phyloP scores from a whole-genome alignment of 2,113 vertebrate genomes.

The Pelusios castaneus region DNA sequence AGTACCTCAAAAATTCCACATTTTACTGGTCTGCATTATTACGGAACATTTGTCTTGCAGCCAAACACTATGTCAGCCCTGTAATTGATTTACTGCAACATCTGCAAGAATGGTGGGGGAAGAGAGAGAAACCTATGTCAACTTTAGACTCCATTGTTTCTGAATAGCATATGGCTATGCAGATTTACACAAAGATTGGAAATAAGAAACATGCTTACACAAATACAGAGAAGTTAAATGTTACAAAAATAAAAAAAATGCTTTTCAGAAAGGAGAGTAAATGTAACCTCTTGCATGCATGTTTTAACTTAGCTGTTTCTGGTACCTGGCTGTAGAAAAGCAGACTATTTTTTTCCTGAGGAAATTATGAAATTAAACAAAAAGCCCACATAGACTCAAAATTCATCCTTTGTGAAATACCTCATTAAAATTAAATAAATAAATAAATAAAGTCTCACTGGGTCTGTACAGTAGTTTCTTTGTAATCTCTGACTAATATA shows the following conservation, averaged over 20 bases:
- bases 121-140: slow-evolving; percentile 57
- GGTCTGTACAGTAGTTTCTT: slow-evolving; percentile 36
- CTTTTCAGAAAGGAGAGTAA: slow-evolving; percentile 39
- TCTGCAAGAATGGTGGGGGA: slow-evolving; percentile 70
- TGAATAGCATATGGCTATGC: background rate
- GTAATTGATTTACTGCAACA: slow-evolving; percentile 85
- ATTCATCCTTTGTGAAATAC: slow-evolving; percentile 38
- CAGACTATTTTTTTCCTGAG: background rate
- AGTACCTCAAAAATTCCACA: slow-evolving; percentile 84
- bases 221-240: background rate
- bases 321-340: slow-evolving; percentile 63
- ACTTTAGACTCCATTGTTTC: slow-evolving; percentile 67
- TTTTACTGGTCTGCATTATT: slow-evolving; percentile 79
- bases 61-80: slow-evolving; percentile 82
- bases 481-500: slow-evolving; percentile 17
- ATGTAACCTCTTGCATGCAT: background rate
- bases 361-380: slow-evolving; percentile 22
- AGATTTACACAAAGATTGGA: slow-evolving; percentile 26
- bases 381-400: slow-evolving; percentile 16
- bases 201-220: background rate
- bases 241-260: background rate
- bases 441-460: background rate
- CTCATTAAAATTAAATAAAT: slow-evolving; percentile 14
- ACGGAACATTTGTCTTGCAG: slow-evolving; percentile 84
- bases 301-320: slow-evolving; percentile 39